These are phyloP conservation scores for Trachelus tabidus DNA, from an alignment of 2,888 invertebrate species.

Conservation along the genomic window DNA sequence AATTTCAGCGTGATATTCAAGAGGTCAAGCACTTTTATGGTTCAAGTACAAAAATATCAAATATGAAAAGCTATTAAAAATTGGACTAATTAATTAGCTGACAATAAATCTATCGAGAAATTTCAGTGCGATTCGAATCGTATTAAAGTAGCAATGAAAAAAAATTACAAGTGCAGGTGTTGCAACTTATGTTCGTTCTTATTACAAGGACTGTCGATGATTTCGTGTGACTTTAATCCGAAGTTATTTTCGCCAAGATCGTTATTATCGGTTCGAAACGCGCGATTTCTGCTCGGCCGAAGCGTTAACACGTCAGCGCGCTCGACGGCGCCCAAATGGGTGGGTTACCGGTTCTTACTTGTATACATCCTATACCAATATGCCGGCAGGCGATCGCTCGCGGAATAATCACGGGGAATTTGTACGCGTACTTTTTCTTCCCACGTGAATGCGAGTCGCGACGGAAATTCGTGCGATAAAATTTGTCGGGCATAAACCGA, in stretches of 20 bases:
- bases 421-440: neutral
- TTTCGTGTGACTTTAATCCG: neutral
- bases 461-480: conserved; percentile 4
- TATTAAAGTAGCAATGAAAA: neutral
- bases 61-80: neutral
- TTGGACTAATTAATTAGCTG: neutral
- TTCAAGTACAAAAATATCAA: neutral
- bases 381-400: neutral
- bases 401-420: neutral
- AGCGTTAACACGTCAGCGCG: neutral
- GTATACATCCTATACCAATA: neutral
- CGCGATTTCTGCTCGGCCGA: neutral
- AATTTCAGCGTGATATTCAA: too few species aligned
- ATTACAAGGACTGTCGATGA: neutral
- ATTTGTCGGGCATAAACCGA: conserved; percentile 2
- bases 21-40: neutral
- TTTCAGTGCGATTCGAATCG: neutral
- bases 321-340: neutral
- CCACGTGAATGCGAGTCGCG: neutral
- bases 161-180: neutral
- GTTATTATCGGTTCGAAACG: neutral
- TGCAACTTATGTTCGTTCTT: neutral
- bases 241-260: neutral
- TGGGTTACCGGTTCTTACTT: neutral
- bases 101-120: neutral